phyloP scores from a whole-genome alignment of 2,888 invertebrate genomes.

The Drosophila fungiperda region DNA sequence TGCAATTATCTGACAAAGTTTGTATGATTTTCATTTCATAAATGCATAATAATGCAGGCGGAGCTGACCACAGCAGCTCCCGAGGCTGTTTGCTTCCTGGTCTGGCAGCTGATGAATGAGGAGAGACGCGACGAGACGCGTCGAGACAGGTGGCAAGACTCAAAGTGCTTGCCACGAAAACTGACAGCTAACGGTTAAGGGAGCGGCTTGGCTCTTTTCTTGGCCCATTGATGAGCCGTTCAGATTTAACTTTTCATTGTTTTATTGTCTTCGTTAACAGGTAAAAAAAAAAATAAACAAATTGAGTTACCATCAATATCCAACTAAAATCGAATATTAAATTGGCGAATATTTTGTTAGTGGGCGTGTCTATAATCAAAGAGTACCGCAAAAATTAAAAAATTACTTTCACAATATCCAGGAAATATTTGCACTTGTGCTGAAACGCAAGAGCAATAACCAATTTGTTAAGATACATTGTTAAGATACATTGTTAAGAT shows the following conservation, averaged over 20 bases:
- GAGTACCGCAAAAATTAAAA: constrained; percentile 3
- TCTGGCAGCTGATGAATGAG: constrained; percentile 25
- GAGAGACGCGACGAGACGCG: constrained; percentile 1
- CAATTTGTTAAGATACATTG: constrained; percentile 8
- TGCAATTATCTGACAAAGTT: constrained; percentile 69
- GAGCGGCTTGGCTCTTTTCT: constrained; percentile 20
- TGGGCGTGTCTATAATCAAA: constrained; percentile 45
- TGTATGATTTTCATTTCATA: constrained; percentile 67
- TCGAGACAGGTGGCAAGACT: constrained; percentile 12
- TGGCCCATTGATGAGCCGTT: constrained; percentile 22
- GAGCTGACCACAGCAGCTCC: constrained; percentile 26
- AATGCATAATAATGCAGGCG: constrained; percentile 54
- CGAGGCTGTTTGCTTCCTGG: constrained; percentile 43
- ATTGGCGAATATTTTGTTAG: constrained; percentile 5
- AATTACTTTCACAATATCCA: constrained; percentile 34
- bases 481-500: constrained; percentile 23
- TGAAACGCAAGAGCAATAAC: constrained; percentile 9
- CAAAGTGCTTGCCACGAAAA: constrained; percentile 14
- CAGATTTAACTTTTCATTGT: constrained; percentile 22
- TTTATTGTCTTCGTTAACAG: constrained; percentile 24
- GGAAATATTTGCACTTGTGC: constrained; percentile 25
- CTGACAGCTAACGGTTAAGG: constrained; percentile 38
- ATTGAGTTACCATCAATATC: background rate
- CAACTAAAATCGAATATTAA: constrained; percentile 6
- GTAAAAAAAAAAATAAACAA: background rate